Percentiles rank a stretch among this genome's conserved stretches.
Evolutionary conservation across 2,888 invertebrate genomes (phyloP).

Genomic region (Micoletzkya japonica): DNA sequence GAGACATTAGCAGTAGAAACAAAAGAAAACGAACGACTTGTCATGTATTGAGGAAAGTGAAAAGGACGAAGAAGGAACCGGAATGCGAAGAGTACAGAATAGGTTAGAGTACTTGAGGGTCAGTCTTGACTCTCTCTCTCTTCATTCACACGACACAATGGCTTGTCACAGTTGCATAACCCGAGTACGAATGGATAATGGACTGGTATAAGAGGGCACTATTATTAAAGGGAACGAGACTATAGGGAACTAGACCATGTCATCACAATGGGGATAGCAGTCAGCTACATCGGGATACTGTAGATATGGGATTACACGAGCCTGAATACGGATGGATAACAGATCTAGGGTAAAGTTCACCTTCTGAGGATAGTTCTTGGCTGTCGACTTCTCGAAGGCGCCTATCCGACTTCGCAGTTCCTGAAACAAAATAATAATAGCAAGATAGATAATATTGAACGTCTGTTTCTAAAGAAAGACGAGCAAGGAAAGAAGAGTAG

Average conservation of each 20-base stretch:
- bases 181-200: background rate
- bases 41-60: background rate
- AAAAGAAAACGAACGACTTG: background rate
- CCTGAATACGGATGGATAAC: slow-evolving; percentile 26
- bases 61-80: slow-evolving; percentile 6
- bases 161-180: background rate
- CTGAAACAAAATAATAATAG: background rate
- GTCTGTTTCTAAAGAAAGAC: too few species aligned
- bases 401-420: slow-evolving; percentile 26
- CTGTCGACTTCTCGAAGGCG: slow-evolving; percentile 40
- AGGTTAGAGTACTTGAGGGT: background rate
- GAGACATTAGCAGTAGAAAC: background rate
- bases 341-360: background rate
- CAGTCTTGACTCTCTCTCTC: background rate
- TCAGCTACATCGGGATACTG: slow-evolving; percentile 44
- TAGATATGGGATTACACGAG: slow-evolving; percentile 42
- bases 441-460: too few species aligned
- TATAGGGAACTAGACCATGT: slow-evolving; percentile 29
- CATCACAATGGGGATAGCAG: slow-evolving; percentile 53
- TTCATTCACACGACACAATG: background rate
- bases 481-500: too few species aligned
- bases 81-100: background rate
- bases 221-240: too few species aligned
- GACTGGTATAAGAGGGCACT: too few species aligned
- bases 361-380: slow-evolving; percentile 37